Evolutionary conservation across 2,797 vertebrate species (phyloP).

Genomic region (Ptychadena robeensis): DNA sequence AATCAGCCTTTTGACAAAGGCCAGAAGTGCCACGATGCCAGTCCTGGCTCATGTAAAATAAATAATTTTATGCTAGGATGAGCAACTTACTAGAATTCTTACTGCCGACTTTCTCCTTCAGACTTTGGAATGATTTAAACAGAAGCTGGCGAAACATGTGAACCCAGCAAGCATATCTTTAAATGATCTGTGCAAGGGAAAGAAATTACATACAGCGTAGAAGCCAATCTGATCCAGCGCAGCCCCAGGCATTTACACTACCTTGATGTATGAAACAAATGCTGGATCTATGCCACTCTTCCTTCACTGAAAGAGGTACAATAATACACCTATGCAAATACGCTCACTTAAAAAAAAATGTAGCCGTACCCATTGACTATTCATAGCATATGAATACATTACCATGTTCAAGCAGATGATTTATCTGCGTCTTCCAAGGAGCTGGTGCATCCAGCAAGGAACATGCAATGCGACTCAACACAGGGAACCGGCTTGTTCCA

Average conservation of each 20-base stretch:
- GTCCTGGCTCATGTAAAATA: neutral
- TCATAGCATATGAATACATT: constrained; percentile 45
- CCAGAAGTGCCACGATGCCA: neutral
- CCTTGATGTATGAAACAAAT: constrained; percentile 49
- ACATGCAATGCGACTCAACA: neutral
- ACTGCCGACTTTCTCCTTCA: constrained; percentile 2
- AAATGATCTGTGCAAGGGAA: constrained; percentile 38
- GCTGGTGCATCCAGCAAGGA: constrained; percentile 24
- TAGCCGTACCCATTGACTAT: constrained; percentile 26
- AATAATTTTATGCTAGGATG: neutral
- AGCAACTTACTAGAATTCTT: neutral
- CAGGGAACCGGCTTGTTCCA: neutral
- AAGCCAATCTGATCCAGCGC: constrained; percentile 38
- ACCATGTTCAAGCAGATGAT: constrained; percentile 14
- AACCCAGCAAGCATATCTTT: constrained; percentile 29
- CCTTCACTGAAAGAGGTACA: constrained; percentile 24
- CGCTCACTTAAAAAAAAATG: constrained; percentile 28
- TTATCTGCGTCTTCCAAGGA: constrained; percentile 25
- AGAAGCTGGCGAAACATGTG: constrained; percentile 19
- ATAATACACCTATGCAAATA: constrained; percentile 51
- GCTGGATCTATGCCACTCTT: constrained; percentile 38
- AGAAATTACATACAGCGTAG: constrained; percentile 24
- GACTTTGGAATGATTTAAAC: constrained; percentile 18
- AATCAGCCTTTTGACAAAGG: neutral
- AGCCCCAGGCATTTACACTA: constrained; percentile 47